A percentile compares a stretch with the other conserved stretches of the same genome.
phyloP scores from a whole-genome alignment of 2,113 vertebrate species.

The Pardalotus punctatus region DNA sequence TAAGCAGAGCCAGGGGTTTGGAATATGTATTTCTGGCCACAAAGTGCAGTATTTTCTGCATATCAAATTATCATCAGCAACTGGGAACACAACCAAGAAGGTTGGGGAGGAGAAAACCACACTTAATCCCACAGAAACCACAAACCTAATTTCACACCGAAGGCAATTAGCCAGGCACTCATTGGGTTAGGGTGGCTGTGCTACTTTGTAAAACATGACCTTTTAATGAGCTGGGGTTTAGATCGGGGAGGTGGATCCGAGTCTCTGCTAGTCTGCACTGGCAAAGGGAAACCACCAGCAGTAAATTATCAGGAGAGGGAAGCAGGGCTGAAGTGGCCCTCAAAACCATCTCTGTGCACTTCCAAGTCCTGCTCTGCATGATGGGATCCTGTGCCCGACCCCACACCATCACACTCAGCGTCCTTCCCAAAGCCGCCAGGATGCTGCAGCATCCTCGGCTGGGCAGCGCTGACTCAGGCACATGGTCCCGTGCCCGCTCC shows the following conservation, averaged over 20 bases:
- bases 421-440: background rate
- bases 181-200: background rate
- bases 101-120: background rate
- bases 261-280: background rate
- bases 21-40: rapidly evolving
- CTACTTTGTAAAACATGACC: background rate
- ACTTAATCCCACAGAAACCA: background rate
- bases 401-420: rapidly evolving
- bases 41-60: background rate
- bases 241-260: background rate
- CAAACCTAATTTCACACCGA: background rate
- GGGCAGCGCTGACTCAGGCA: background rate
- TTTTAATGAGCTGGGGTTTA: background rate
- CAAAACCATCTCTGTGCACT: background rate
- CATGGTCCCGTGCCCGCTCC: rapidly evolving
- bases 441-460: background rate
- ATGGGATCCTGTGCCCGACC: rapidly evolving
- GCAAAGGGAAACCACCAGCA: background rate
- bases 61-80: background rate
- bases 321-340: background rate
- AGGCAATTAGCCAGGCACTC: background rate
- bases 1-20: background rate
- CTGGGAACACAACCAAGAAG: background rate
- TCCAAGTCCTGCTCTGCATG: rapidly evolving
- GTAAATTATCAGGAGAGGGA: background rate